These are phyloP conservation scores for Merluccius polli DNA, from an alignment of 2,797 vertebrate species.

Conservation along the genomic window DNA sequence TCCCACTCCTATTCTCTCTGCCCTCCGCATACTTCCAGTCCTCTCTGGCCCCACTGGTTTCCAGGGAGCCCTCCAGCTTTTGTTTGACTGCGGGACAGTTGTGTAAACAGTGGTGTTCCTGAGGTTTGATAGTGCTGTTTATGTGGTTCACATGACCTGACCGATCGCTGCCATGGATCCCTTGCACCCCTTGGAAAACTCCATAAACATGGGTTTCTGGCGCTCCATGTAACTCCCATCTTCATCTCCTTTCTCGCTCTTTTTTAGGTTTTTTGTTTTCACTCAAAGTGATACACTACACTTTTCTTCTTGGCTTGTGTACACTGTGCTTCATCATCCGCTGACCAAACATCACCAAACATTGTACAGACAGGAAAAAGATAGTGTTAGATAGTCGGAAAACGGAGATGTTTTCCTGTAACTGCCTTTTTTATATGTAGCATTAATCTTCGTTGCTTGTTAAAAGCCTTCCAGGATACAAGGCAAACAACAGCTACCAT, in stretches of 20 bases:
- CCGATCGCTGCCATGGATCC: conserved; percentile 27
- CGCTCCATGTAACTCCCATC: neutral
- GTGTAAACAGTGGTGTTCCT: conserved; percentile 49
- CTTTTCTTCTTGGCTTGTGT: neutral
- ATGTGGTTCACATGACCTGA: conserved; percentile 31
- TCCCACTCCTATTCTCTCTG: neutral
- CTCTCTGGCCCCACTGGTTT: conserved; percentile 32
- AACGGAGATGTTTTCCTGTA: neutral
- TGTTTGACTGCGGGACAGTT: conserved; percentile 47
- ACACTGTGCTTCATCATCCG: neutral
- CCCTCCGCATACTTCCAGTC: conserved; percentile 17
- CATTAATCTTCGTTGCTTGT: neutral
- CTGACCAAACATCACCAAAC: neutral
- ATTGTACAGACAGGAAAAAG: neutral
- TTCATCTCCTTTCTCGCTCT: neutral
- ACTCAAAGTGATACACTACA: conserved; percentile 13
- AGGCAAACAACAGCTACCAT: neutral
- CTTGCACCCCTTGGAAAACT: conserved; percentile 31
- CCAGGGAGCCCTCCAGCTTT: conserved; percentile 42
- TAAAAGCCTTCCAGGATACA: neutral
- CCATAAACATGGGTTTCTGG: conserved; percentile 27
- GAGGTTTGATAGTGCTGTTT: conserved; percentile 42
- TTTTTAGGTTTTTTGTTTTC: neutral
- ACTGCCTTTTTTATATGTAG: neutral
- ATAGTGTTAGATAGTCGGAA: conserved; percentile 1